Evolutionary conservation across 2,888 invertebrate genomes (phyloP), one percentile per base, ranked within the genome.

Genomic region (Paralinhomoeus sp.): DNA sequence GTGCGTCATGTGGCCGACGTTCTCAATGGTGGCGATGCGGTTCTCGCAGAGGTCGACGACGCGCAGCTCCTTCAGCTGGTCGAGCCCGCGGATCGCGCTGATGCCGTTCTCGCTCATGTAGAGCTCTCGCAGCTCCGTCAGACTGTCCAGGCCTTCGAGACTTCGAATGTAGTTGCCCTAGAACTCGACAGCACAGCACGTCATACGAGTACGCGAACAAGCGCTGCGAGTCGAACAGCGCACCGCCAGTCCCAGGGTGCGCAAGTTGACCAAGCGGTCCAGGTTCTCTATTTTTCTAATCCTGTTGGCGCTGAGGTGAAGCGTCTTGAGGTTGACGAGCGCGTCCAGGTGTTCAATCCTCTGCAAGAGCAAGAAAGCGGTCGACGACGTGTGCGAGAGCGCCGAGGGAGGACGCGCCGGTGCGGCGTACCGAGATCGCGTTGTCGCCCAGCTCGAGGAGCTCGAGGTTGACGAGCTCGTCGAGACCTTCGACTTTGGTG

Each of bases 31-130:
- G 12, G 22, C 22, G 21, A 87, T 73, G 62, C 54, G 79, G 63
- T 93, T 93, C 54, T 87, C 84, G 0, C 93, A 93, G 43, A 93
- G 66, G 63, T 93, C 93, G 5, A 93, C 65, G 63, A 82, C 70
- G 36, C 54, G 50, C 33, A 66, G 46, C n/a, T 58, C 54, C 1
- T 50, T 53, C 46, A 64, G 48, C 3, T 50, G 45, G 2, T 55
- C 55, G 15, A 67, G 45, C 27, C 60, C 59, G 46, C 64, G 62
- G 42, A 66, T 58, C 15, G 2, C 18, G 2, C 24, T 24, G 20
- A 39, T 15, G 5, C 39, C 15, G 23, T 39, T 39, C 24, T 20
- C n/a, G 24, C 15, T 17, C n/a, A 15, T 7, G 35, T 35, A 17
- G 35, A 27, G 27, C 27, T 27, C 27, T 12, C 54, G 50, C 35